Evolutionary conservation across 2,113 vertebrate genomes (phyloP).

Genomic region (Nannobrachium achirus): DNA sequence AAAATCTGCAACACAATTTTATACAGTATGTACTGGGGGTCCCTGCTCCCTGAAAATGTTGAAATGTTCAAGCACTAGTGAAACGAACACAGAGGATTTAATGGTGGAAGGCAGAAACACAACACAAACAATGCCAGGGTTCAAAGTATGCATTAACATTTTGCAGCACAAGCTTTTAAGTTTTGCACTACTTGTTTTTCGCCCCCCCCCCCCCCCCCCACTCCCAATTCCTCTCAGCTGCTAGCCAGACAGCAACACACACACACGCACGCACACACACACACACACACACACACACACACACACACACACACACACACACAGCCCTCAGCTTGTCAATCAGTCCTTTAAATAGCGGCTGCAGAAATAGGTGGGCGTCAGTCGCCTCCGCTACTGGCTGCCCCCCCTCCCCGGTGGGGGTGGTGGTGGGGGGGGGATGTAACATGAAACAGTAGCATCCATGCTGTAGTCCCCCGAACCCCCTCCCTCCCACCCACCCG

Average conservation of each 20-base stretch:
- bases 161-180: too few relatives aligned
- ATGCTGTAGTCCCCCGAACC: slow-evolving; percentile 1
- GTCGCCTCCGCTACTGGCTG: slow-evolving; percentile 52
- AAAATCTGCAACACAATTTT: too few relatives aligned
- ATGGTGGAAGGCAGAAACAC: neutral
- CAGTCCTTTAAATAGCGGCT: slow-evolving; percentile 76
- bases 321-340: slow-evolving; percentile 55
- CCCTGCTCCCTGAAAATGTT: too few relatives aligned
- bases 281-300: slow-evolving; percentile 21
- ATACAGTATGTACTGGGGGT: too few relatives aligned
- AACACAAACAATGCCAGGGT: neutral
- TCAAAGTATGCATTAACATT: too few relatives aligned
- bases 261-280: slow-evolving; percentile 24
- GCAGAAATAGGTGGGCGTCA: slow-evolving; percentile 79
- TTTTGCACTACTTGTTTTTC: neutral
- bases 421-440: slow-evolving; percentile 5
- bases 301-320: slow-evolving; percentile 16
- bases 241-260: neutral
- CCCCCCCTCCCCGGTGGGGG: slow-evolving; percentile 16
- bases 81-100: neutral
- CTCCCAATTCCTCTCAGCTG: neutral
- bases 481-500: neutral
- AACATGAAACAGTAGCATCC: slow-evolving; percentile 55
- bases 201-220: neutral
- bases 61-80: too few relatives aligned